These are phyloP conservation scores for Poecilobothrus nobilitatus DNA, from an alignment of 2,888 invertebrate genomes.

Conservation along the genomic window DNA sequence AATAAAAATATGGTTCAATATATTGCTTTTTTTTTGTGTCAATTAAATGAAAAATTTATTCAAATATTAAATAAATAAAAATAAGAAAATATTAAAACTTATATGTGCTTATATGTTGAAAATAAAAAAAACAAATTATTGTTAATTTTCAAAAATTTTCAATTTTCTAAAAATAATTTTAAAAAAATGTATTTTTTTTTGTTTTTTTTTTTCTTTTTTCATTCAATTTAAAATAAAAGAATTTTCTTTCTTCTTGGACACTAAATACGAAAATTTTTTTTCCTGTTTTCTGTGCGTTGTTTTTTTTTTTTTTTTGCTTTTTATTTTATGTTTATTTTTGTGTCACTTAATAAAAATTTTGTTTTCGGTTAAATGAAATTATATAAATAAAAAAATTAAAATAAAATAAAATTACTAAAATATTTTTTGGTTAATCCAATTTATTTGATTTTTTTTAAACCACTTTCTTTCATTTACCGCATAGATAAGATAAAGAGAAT, in stretches of 20 bases:
- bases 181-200: background rate
- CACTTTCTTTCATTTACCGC: no score
- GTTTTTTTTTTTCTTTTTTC: background rate
- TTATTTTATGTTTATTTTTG: conserved; percentile 11
- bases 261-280: background rate
- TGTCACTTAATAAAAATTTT: conserved; percentile 8
- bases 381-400: background rate
- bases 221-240: background rate
- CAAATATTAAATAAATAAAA: no score
- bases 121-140: background rate
- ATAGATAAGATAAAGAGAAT: no score
- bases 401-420: background rate
- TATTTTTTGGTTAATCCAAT: background rate
- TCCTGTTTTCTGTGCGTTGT: background rate
- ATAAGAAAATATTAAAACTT: no score
- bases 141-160: background rate
- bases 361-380: background rate
- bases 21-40: no score
- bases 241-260: background rate
- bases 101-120: no score
- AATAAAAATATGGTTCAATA: no score
- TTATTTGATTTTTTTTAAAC: no score
- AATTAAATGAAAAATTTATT: no score
- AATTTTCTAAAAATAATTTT: background rate
- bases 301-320: background rate